Evolutionary conservation across 2,797 vertebrate species (phyloP), one percentile per base, ranked within the genome.

Genomic region (Spinibarbus caldwelli): DNA sequence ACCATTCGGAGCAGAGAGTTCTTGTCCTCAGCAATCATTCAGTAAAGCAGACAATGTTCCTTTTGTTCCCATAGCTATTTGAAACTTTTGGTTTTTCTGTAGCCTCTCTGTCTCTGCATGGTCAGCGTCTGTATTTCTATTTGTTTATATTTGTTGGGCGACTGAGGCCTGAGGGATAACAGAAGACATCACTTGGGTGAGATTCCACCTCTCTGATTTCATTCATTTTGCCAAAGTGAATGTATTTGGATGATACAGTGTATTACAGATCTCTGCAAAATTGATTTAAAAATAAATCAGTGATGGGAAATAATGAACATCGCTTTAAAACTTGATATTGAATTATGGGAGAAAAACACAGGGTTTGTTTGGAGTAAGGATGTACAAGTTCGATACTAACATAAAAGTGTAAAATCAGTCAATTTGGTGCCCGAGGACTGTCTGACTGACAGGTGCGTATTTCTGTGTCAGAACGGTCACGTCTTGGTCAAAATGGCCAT

Each of bases 181-280:
- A 71, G 89, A 91, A 90, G 87, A 89, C 90, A 14, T 66, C 90
- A 80, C 57, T 5, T 85, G 76, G 93, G 93, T 95, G 93, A 94
- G 94, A 93, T 88, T 78, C 82, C 59, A 87, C 89, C 93, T 94
- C 90, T 92, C 90, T 93, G 80, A 92, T 91, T 91, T 87, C 64
- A 86, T 92, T 92, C 77, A 83, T 92, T 93, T 90, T 93, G 90
- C 45, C 82, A 87, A 89, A 88, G 90, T 92, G 66, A 79, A 90
- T 52, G 34, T 77, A 49, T 86, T 66, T 76, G 57, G 29, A 71
- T 83, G 36, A 88, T 89, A 82, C 79, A 80, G 21, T 90, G 14
- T 90, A 21, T 82, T 90, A 78, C 54, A 2, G 41, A 43, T 68
- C 17, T 57, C 5, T 77, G 8, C 10, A 78, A 14, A 77, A 77